Percentiles rank a stretch among this genome's conserved stretches.
These are phyloP conservation scores for Theristicus caerulescens DNA, from an alignment of 2,113 vertebrate species.

Conservation along the genomic window DNA sequence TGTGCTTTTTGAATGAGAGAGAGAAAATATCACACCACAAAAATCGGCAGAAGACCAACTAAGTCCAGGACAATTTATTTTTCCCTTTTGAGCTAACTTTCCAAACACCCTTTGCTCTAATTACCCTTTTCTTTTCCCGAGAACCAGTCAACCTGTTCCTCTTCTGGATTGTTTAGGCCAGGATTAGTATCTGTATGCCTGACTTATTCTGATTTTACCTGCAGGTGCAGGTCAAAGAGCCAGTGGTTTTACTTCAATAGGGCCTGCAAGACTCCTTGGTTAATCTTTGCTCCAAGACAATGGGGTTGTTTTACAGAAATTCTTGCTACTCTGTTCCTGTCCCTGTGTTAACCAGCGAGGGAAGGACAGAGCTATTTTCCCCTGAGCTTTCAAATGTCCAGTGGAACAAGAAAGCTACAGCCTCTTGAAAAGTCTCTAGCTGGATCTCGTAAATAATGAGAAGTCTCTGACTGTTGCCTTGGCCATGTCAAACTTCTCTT, in stretches of 20 bases:
- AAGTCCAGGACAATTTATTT: not conserved
- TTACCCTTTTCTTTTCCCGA: not conserved
- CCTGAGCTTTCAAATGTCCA: not conserved
- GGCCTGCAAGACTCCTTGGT: not conserved
- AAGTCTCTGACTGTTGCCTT: conserved; percentile 16
- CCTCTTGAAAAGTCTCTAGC: not conserved
- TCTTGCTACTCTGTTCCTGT: not conserved
- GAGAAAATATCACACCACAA: not conserved
- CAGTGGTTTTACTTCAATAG: not conserved
- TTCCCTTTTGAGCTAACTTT: not conserved
- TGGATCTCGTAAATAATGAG: not conserved
- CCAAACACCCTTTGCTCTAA: not conserved
- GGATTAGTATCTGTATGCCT: not conserved
- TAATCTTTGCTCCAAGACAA: not conserved
- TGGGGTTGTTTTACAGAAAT: not conserved
- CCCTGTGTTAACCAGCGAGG: not conserved
- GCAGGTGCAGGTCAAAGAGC: conserved; percentile 28
- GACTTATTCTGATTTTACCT: conserved; percentile 11
- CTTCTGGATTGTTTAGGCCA: not conserved
- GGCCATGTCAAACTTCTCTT: conserved; percentile 26
- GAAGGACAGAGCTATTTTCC: not conserved
- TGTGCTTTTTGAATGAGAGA: not conserved
- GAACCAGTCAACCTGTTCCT: not conserved
- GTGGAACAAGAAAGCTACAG: not conserved
- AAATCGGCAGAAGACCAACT: not conserved